These are phyloP conservation scores for Myotis pilosus DNA, from an alignment of 2,797 vertebrate species.

Conservation along the genomic window DNA sequence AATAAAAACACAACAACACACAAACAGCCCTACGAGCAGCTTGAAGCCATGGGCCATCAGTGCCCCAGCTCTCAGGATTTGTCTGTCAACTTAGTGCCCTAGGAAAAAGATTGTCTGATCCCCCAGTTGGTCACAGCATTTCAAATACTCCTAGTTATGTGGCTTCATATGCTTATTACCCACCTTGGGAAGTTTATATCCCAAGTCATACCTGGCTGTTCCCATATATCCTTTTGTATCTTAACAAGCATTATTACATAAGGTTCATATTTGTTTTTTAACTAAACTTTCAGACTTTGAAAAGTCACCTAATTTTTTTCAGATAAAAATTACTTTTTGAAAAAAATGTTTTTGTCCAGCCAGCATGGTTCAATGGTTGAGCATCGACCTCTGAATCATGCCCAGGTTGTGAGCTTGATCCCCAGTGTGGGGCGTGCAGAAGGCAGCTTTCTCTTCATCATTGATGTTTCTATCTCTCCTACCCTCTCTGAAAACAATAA, in stretches of 20 bases:
- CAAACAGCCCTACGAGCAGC: not conserved
- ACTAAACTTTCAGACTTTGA: not conserved
- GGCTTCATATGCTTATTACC: not conserved
- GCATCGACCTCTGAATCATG: not conserved
- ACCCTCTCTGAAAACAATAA: not conserved
- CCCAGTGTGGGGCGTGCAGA: not conserved
- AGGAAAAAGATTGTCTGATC: not conserved
- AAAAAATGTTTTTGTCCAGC: not conserved
- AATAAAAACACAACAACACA: not conserved
- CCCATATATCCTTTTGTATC: not conserved
- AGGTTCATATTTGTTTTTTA: constrained; percentile 4
- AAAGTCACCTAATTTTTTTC: constrained; percentile 7
- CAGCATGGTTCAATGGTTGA: not conserved
- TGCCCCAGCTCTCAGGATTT: not conserved
- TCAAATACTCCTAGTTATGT: not conserved
- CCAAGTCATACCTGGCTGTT: not conserved
- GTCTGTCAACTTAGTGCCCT: not conserved
- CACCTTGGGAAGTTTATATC: not conserved
- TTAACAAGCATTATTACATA: constrained; percentile 13
- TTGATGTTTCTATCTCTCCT: not conserved
- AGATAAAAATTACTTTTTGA: not conserved
- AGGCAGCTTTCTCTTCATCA: not conserved
- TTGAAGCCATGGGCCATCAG: not conserved
- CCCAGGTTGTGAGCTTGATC: not conserved
- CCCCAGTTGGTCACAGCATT: not conserved